Evolutionary conservation across 2,113 vertebrate genomes (phyloP), one percentile per base, ranked within the genome.

Genomic region (Nematolebias whitei): DNA sequence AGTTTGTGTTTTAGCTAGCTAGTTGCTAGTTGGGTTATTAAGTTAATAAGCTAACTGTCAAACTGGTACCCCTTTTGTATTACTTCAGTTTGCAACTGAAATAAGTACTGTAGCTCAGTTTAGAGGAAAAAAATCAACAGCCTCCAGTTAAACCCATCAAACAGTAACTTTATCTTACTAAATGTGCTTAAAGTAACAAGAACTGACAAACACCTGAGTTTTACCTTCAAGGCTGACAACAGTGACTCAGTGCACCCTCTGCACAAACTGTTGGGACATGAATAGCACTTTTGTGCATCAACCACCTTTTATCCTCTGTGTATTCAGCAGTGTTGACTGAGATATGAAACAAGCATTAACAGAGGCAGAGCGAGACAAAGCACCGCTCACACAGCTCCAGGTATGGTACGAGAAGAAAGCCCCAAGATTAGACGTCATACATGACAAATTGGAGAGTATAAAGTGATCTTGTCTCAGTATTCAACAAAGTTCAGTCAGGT

Each of bases 231-330:
- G 16, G 14, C 44, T 56, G 41, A 23, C 50, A 49, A 12, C 8
- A 9, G 32, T 50, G 68, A 49, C 3, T 40, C 53, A 76, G 64
- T 78, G 58, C 23, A 55, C 12, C 53, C 49, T 61, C 23, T 76
- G 48, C 49, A 63, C 19, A 55, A 24, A 39, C 57, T 19, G 53
- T 11, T 55, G 12, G 52, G 58, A 48, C 2, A 70, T 85, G 68
- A 85, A 82, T 75, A 41, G 65, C 51, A 68, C 55, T 52, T 71
- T 80, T 84, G 79, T 84, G 59, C 68, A 51, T 23, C 19, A 58
- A 32, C 23, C n/a, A 2, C 65, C 43, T 47, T 56, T 41, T 41
- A 70, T 53, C 64, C 57, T 44, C 39, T 49, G 49, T 77, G 48
- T 38, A 9, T 55, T 54, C 60, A 60, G 15, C 23, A 51, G 51